Conservation (phyloP, 92 coral and sea anemone genomes). For the Heliopora coerulea region DNA sequence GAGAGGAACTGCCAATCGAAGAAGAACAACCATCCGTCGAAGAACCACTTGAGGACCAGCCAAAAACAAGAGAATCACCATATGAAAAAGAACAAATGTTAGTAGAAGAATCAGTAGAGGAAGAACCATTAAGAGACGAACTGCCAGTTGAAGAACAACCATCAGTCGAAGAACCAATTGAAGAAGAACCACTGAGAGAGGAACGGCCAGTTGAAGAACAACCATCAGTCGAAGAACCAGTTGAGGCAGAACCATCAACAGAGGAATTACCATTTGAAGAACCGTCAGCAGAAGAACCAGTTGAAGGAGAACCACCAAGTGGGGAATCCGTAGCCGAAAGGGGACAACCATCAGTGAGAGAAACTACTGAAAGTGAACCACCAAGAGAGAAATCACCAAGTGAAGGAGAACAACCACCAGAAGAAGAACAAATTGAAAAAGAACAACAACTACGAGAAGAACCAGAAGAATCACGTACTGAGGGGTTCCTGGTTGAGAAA, state of each 20-base stretch:
- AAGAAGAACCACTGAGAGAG: not conserved
- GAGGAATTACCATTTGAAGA: not conserved
- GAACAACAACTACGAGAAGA: constrained; percentile 59
- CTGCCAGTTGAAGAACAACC: not conserved
- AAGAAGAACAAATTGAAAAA: constrained; percentile 49
- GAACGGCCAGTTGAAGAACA: not conserved
- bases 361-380: constrained; percentile 73
- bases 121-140: not conserved
- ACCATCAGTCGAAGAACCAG: not conserved
- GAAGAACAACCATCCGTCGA: constrained; percentile 47
- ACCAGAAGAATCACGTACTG: constrained; percentile 65
- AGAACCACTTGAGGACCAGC: no score
- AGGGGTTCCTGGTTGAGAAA: constrained; percentile 78
- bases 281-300: not conserved
- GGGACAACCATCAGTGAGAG: constrained; percentile 61
- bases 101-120: not conserved
- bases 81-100: not conserved
- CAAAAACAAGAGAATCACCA: constrained; percentile 40
- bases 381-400: constrained; percentile 46
- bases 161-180: not conserved
- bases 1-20: not conserved
- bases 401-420: constrained; percentile 31
- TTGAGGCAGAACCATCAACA: not conserved
- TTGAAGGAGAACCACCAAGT: constrained; percentile 31
- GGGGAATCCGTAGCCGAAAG: constrained; percentile 62